Evolutionary conservation across 1,140 invertebrate species (phyloP).

Genomic region (Mya arenaria): DNA sequence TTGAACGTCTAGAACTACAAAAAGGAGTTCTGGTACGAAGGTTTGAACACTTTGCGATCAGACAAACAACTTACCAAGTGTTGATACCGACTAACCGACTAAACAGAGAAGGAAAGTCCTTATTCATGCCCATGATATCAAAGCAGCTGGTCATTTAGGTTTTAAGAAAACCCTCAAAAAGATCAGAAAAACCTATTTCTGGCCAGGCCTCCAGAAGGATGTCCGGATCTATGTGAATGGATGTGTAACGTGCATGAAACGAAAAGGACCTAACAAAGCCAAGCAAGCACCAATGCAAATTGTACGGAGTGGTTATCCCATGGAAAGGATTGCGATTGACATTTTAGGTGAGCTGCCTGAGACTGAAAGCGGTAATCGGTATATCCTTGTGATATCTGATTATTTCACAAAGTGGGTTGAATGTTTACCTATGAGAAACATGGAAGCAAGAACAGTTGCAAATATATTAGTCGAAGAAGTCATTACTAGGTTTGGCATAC

Average conservation of each 20-base stretch:
- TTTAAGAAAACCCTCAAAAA: conserved; percentile 22
- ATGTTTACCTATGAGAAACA: conserved; percentile 66
- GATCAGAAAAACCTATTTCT: conserved; percentile 37
- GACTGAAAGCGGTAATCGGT: conserved; percentile 66
- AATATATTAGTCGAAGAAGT: conserved; percentile 56
- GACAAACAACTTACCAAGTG: background rate
- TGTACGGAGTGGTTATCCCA: conserved; percentile 18
- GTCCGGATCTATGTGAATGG: conserved; percentile 11
- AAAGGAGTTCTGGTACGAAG: background rate
- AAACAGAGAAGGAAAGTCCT: background rate
- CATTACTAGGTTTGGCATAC: conserved; percentile 34
- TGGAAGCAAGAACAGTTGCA: conserved; percentile 72
- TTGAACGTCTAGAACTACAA: background rate
- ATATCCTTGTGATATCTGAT: conserved; percentile 78
- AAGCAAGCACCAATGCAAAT: conserved; percentile 40
- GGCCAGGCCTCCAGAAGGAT: conserved; percentile 36
- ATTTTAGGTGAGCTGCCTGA: conserved; percentile 56
- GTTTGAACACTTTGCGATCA: background rate
- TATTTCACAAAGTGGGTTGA: conserved; percentile 80
- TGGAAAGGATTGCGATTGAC: conserved; percentile 55
- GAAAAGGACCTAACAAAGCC: conserved; percentile 19
- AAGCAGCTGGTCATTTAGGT: conserved; percentile 29
- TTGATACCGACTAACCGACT: conserved; percentile 5
- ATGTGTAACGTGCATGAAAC: conserved; percentile 35
- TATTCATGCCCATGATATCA: conserved; percentile 17